Percentiles rank a stretch among this genome's conserved stretches.
These are phyloP conservation scores for Drosophila ogumai DNA, from an alignment of 1,140 invertebrate genomes.

Conservation along the genomic window DNA sequence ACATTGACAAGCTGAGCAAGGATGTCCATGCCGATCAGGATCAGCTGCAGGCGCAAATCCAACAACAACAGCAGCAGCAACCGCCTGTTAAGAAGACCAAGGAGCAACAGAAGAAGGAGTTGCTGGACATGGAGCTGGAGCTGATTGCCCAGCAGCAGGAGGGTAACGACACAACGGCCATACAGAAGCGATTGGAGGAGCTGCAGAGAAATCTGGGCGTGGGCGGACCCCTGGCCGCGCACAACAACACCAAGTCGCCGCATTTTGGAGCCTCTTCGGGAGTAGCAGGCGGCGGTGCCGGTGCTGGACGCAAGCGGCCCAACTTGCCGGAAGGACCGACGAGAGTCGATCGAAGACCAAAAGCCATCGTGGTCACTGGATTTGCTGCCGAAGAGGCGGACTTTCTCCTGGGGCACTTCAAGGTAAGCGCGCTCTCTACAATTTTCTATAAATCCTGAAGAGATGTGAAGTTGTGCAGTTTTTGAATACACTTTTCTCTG, in stretches of 20 bases:
- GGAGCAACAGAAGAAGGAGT: slow-evolving; percentile 84
- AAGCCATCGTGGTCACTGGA: slow-evolving; percentile 79
- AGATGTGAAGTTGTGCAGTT: neutral
- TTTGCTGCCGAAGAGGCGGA: slow-evolving; percentile 81
- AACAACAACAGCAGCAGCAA: slow-evolving; percentile 67
- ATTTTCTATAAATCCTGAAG: too few species aligned
- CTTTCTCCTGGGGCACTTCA: slow-evolving; percentile 83
- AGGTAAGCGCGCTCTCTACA: slow-evolving; percentile 46
- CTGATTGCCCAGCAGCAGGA: slow-evolving; percentile 84
- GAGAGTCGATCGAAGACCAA: slow-evolving; percentile 80
- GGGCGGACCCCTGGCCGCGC: slow-evolving; percentile 12
- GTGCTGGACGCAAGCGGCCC: slow-evolving; percentile 56
- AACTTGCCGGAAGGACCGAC: slow-evolving; percentile 75
- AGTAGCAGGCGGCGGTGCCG: slow-evolving; percentile 28
- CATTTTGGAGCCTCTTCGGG: slow-evolving; percentile 36
- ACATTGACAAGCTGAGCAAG: slow-evolving; percentile 80
- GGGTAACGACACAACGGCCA: slow-evolving; percentile 81
- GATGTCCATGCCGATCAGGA: slow-evolving; percentile 83
- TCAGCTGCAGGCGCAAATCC: slow-evolving; percentile 81
- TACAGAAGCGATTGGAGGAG: slow-evolving; percentile 82
- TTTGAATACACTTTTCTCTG: neutral
- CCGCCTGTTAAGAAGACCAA: slow-evolving; percentile 80
- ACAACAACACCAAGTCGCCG: slow-evolving; percentile 27
- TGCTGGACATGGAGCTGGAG: slow-evolving; percentile 84
- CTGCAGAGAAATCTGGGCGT: slow-evolving; percentile 77